Evolutionary conservation across 1,140 invertebrate genomes (phyloP), one percentile per base, ranked within the genome.

Genomic region (Helicoverpa zea): DNA sequence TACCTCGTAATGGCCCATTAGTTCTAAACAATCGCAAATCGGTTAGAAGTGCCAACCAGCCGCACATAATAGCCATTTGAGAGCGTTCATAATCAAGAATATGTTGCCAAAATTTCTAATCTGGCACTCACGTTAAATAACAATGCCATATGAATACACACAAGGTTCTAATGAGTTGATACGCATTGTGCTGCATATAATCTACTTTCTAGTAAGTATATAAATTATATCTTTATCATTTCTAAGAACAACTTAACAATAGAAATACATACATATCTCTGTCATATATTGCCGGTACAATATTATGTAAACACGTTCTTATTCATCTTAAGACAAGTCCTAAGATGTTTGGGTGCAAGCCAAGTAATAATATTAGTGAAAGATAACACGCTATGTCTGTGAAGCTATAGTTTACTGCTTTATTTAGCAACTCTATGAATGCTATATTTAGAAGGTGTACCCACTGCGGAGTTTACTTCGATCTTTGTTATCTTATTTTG

Each of bases 381-480:
- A 12, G 47, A 30, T 72, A 16, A 64, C 66, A 49, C 16, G 52
- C 16, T 18, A 9, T 59, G 51, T 58, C 51, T 43, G 49, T 49
- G 23, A 30, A 23, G 51, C 52, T 23, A 13, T 63, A 72, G 16
- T 16, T 35, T 56, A 64, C 9, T 43, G 73, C 73, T 74, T 78
- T 59, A 77, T 77, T 78, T 81, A 77, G 66, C 14, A 12, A 23
- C 64, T 81, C 80, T 78, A 78, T 81, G 74, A 61, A 73, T 13
- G 63, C 52, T 77, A 68, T 77, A 54, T 81, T 70, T 70, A 79
- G 64, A 59, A 70, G 75, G 54, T 70, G 77, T 49, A 79, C 74
- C 74, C 58, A 70, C 76, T 13, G 75, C 23, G 61, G 16, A 47
- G 29, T 70, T 43, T 59, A 66, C 49, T 43, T 66, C 47, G 23